Base-by-base conservation (phyloP, 2,888 invertebrate genomes). In the Tetranychus truncatus region DNA sequence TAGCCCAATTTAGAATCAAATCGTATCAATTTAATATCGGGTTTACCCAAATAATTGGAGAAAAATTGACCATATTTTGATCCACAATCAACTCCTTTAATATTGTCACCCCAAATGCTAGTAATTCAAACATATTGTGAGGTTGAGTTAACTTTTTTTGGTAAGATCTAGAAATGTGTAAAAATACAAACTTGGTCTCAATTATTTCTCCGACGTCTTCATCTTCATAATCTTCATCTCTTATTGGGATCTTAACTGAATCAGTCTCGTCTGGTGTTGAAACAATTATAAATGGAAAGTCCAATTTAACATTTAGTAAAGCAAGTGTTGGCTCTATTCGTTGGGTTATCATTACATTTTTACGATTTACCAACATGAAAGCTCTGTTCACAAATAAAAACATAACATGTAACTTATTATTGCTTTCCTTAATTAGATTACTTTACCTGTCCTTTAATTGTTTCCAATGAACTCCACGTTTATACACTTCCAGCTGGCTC, bases 311-410 rank as follows among this genome's bases (percentile, higher is more conserved):
- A 71, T 46, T 73, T 6, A 73, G 65, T 15, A 66, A 46, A 11
- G 67, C 73, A 6, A 75, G 67, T 15, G 18, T 66, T 46, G 75
- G 73, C 45, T 75, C 75, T 45, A 66, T 66, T 75, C 73, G 66
- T 45, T 67, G n/a, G 1, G 66, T 45, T 20, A 75, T 75, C 15
- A 73, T 67, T 20, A 46, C n/a, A 34, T 75, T 67, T 11, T 66
- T n/a, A 9, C 73, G 20, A 44, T 75, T 69, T 15, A 75, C n/a
- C 15, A 75, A 18, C 8, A 75, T 66, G 66, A 66, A 75, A n/a
- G 73, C 69, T n/a, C 75, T 69, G 69, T 5, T 34, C 3, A 34
- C 34, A 34, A 21, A 20, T 24, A 21, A 69, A 20, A 1, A 20
- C 1, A 69, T 1, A 11, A 1, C 1, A 8, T 20, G 6, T 24